Percentiles rank a stretch among this genome's conserved stretches.
These are phyloP conservation scores for Plotosus lineatus DNA, from an alignment of 2,113 vertebrate species.

Conservation along the genomic window DNA sequence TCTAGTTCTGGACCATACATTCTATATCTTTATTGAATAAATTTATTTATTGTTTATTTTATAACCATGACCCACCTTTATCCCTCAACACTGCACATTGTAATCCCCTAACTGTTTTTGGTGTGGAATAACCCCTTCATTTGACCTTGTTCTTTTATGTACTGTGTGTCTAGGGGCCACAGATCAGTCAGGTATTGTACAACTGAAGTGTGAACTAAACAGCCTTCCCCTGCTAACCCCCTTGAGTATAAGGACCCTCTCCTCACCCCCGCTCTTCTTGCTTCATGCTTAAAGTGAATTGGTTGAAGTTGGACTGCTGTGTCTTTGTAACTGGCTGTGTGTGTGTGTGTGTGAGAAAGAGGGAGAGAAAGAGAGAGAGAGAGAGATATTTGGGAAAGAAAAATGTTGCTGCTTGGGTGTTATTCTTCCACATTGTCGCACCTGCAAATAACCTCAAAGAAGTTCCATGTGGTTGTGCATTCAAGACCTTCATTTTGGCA, in stretches of 20 bases:
- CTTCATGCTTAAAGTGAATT: constrained; percentile 65
- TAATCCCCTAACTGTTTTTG: constrained; percentile 48
- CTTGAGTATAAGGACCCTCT: constrained; percentile 35
- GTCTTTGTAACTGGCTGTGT: constrained; percentile 59
- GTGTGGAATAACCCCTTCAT: constrained; percentile 65
- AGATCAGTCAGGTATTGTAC: constrained; percentile 87
- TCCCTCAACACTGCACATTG: not conserved
- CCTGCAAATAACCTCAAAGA: not conserved
- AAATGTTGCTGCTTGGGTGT: constrained; percentile 23
- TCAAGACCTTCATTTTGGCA: not conserved
- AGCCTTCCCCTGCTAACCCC: constrained; percentile 46
- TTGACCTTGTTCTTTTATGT: constrained; percentile 76
- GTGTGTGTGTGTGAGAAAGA: constrained; percentile 53
- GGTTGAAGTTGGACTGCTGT: constrained; percentile 68
- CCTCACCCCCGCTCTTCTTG: constrained; percentile 47
- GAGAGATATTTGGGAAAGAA: constrained; percentile 54
- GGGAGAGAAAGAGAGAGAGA: too few relatives aligned
- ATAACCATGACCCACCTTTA: not conserved
- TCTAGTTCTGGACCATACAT: constrained; percentile 58
- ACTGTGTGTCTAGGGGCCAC: constrained; percentile 85
- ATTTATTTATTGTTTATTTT: not conserved
- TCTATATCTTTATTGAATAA: not conserved
- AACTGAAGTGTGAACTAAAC: constrained; percentile 67
- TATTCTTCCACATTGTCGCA: not conserved
- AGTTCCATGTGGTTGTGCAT: not conserved